Conservation (phyloP, 2,797 vertebrate species). For the Clarias fuscus region DNA sequence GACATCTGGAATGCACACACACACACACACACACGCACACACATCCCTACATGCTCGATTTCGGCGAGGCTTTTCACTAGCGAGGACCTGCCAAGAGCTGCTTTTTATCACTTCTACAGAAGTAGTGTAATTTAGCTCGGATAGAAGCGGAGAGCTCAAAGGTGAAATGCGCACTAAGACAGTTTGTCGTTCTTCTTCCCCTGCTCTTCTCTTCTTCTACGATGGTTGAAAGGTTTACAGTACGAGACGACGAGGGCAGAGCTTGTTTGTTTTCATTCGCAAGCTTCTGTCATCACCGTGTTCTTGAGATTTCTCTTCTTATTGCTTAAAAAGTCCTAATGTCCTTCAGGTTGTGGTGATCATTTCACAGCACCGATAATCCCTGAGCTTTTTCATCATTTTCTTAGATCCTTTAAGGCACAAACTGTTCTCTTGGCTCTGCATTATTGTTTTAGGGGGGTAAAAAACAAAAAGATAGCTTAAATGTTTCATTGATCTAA, state of each 20-base stretch:
- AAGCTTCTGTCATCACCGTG: slow-evolving; percentile 8
- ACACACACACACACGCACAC: not conserved
- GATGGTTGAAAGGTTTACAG: not conserved
- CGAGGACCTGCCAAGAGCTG: slow-evolving; percentile 21
- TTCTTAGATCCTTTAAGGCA: not conserved
- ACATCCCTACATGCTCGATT: not conserved
- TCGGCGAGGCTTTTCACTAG: not conserved
- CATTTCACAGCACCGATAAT: not conserved
- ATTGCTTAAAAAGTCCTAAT: not conserved
- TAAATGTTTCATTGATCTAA: not conserved
- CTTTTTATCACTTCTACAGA: slow-evolving; percentile 40
- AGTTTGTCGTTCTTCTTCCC: slow-evolving; percentile 18
- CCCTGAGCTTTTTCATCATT: not conserved
- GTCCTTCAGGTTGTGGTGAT: not conserved
- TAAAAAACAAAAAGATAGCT: not conserved
- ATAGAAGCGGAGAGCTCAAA: not conserved
- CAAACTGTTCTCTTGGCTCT: not conserved
- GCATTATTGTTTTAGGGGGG: not conserved
- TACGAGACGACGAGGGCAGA: not conserved
- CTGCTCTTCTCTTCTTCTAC: not conserved
- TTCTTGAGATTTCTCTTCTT: slow-evolving; percentile 20
- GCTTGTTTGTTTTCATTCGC: slow-evolving; percentile 15
- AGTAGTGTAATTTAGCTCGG: slow-evolving; percentile 8
- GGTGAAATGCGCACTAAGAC: not conserved
- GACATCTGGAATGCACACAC: not conserved